phyloP scores from a whole-genome alignment of 2,888 invertebrate species.

The Phyllotreta striolata region DNA sequence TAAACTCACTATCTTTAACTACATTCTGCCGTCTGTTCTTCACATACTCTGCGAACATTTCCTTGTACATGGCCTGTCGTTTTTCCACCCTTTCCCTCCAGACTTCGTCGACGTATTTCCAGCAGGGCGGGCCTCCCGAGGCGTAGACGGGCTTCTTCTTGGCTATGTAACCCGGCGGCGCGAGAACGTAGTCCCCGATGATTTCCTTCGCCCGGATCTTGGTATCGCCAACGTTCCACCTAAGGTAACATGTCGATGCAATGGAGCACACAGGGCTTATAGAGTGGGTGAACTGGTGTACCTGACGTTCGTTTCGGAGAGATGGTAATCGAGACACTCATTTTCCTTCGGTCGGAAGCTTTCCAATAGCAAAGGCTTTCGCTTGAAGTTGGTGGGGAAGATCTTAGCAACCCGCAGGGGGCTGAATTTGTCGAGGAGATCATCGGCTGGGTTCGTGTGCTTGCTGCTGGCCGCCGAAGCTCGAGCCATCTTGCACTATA shows the following conservation, averaged over 20 bases:
- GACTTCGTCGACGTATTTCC: slow-evolving; percentile 52
- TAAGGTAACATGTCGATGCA: background rate
- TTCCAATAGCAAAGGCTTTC: slow-evolving; percentile 39
- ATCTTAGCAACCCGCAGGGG: slow-evolving; percentile 45
- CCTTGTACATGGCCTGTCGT: slow-evolving; percentile 37
- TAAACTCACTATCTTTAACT: slow-evolving; percentile 26
- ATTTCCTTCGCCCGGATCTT: slow-evolving; percentile 50
- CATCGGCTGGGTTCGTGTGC: slow-evolving; percentile 14
- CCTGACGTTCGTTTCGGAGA: slow-evolving; percentile 49
- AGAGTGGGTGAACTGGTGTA: slow-evolving; percentile 40
- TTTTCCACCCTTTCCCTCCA: slow-evolving; percentile 42
- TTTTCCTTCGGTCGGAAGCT: slow-evolving; percentile 43
- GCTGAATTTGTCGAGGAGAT: slow-evolving; percentile 39
- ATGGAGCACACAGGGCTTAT: background rate
- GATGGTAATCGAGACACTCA: slow-evolving; percentile 49
- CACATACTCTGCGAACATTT: slow-evolving; percentile 32
- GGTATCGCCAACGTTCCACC: slow-evolving; percentile 43
- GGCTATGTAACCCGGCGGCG: slow-evolving; percentile 42
- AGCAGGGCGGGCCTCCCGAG: slow-evolving; percentile 49
- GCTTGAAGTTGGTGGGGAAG: slow-evolving; percentile 39
- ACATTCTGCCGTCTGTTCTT: slow-evolving; percentile 10
- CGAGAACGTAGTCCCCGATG: slow-evolving; percentile 46
- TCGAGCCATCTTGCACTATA: background rate
- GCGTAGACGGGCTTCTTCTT: slow-evolving; percentile 26
- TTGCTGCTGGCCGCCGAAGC: background rate